Conservation (phyloP, 2,797 vertebrate genomes). For the Clarias laeviceps region DNA sequence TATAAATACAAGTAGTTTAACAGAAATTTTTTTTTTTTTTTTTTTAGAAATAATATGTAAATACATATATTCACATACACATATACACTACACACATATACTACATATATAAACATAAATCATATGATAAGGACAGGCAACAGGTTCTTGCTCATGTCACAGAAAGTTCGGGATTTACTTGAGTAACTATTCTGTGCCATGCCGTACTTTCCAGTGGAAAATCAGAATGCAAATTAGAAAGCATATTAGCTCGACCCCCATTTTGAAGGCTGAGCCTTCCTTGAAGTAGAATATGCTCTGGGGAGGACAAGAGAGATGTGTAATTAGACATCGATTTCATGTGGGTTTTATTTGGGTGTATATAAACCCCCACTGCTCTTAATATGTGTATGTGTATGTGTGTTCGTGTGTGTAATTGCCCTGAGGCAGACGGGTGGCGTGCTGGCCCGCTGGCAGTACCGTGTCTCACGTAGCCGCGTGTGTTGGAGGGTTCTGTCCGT, state of each 20-base stretch:
- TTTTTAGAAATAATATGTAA: too few relatives aligned
- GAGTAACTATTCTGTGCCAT: neutral
- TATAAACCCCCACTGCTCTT: slow-evolving; percentile 34
- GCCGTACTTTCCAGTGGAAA: neutral
- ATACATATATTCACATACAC: too few relatives aligned
- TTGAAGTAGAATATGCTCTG: neutral
- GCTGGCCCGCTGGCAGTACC: slow-evolving; percentile 77
- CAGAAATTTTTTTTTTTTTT: too few relatives aligned
- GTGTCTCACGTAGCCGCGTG: slow-evolving; percentile 75
- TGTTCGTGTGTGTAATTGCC: slow-evolving; percentile 57
- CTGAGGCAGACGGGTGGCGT: slow-evolving; percentile 73
- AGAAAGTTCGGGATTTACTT: neutral
- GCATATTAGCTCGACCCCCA: neutral
- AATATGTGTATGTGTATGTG: slow-evolving; percentile 50
- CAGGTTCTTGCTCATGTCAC: neutral
- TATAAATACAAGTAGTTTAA: too few relatives aligned
- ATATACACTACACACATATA: too few relatives aligned
- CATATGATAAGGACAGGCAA: neutral
- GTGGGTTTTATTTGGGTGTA: neutral
- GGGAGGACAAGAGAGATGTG: neutral
- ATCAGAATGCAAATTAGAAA: neutral
- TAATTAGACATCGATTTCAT: neutral
- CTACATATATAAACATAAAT: neutral
- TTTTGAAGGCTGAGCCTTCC: neutral
- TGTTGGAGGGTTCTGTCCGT: slow-evolving; percentile 79